A percentile compares a stretch with the other conserved stretches of the same genome.
Evolutionary conservation across 2,888 invertebrate genomes (phyloP).

Genomic region (Phyllotreta striolata): DNA sequence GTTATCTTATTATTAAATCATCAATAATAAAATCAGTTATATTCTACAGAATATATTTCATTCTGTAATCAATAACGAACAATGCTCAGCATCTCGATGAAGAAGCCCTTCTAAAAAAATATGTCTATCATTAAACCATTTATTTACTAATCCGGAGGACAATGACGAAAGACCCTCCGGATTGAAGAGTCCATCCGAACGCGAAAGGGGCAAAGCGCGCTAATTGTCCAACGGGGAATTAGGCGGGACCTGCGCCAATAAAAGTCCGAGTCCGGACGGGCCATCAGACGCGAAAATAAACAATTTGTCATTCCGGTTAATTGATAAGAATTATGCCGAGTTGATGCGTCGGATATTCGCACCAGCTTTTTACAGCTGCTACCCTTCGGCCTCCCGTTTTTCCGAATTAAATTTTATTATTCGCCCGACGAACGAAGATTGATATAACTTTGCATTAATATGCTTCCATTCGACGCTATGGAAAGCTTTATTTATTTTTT

Average conservation of each 20-base stretch:
- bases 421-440: too few relatives aligned
- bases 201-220: conserved; percentile 21
- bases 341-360: conserved; percentile 33
- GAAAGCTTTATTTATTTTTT: too few relatives aligned
- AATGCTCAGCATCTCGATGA: too few relatives aligned
- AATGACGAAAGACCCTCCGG: neutral
- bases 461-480: too few relatives aligned
- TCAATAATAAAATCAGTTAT: too few relatives aligned
- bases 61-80: too few relatives aligned
- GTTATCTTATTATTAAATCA: too few relatives aligned
- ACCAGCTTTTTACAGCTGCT: conserved; percentile 37
- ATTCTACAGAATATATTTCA: too few relatives aligned
- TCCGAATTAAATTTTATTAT: conserved; percentile 4
- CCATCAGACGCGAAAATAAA: conserved; percentile 50
- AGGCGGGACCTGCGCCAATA: conserved; percentile 56
- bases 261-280: conserved; percentile 45
- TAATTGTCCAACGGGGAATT: conserved; percentile 57
- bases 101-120: too few relatives aligned
- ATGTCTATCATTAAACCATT: too few relatives aligned
- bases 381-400: neutral
- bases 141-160: too few relatives aligned
- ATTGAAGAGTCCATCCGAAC: conserved; percentile 24
- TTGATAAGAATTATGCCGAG: conserved; percentile 54
- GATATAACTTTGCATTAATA: too few relatives aligned
- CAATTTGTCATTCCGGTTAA: conserved; percentile 57